These are phyloP conservation scores for Andrena bucephala DNA, from an alignment of 2,888 invertebrate genomes.

Conservation along the genomic window DNA sequence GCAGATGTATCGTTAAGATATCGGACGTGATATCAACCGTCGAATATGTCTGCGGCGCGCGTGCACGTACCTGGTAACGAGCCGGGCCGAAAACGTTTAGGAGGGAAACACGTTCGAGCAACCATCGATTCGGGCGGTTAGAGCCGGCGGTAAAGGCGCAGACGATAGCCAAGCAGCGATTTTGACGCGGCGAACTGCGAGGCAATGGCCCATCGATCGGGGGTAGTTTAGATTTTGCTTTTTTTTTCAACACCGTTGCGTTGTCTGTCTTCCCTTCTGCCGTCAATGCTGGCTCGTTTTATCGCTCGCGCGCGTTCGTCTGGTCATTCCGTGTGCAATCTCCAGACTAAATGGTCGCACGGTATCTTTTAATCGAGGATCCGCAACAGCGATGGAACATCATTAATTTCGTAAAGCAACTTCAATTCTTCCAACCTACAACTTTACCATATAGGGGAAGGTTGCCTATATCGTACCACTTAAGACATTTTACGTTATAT, in stretches of 20 bases:
- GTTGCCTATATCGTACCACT: too few relatives aligned
- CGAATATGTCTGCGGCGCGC: slow-evolving; percentile 58
- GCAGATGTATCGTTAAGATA: slow-evolving; percentile 81
- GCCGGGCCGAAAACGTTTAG: slow-evolving; percentile 37
- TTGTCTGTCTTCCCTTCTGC: slow-evolving; percentile 9
- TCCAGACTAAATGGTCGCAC: not conserved
- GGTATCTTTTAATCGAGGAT: not conserved
- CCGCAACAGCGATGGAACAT: not conserved
- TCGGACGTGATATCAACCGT: slow-evolving; percentile 74
- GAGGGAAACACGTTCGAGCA: slow-evolving; percentile 24
- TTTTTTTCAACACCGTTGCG: not conserved
- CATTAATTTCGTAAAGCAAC: not conserved
- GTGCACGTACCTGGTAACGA: slow-evolving; percentile 60
- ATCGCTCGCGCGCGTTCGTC: slow-evolving; percentile 2
- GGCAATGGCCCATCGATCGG: slow-evolving; percentile 21
- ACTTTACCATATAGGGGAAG: too few relatives aligned
- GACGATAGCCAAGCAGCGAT: slow-evolving; percentile 34
- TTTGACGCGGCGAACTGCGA: slow-evolving; percentile 34
- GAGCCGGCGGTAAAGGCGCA: slow-evolving; percentile 11
- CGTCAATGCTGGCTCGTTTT: slow-evolving; percentile 14
- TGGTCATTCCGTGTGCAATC: slow-evolving; percentile 4
- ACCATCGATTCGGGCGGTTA: slow-evolving; percentile 26
- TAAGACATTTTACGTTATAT: too few relatives aligned
- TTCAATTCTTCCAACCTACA: too few relatives aligned
- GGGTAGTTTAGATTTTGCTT: not conserved